Evolutionary conservation across 2,888 invertebrate species (phyloP).

Genomic region (Prenolepis imparis): DNA sequence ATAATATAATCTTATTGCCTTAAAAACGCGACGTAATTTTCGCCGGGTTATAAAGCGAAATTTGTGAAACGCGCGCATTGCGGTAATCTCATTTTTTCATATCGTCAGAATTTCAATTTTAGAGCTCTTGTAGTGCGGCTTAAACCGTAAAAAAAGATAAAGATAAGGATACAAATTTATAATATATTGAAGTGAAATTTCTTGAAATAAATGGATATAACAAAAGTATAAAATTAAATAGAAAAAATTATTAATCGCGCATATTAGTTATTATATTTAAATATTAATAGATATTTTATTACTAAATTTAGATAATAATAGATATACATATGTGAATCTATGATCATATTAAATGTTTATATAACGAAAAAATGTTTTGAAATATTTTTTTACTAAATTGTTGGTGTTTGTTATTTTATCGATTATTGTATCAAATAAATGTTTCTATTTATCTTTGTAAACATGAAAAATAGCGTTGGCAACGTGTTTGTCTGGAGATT

Average conservation of each 20-base stretch:
- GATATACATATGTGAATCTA: background rate
- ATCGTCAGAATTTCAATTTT: constrained; percentile 25
- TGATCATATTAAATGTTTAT: background rate
- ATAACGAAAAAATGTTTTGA: background rate
- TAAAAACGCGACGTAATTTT: constrained; percentile 62
- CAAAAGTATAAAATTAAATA: background rate
- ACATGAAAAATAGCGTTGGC: background rate
- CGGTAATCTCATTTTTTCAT: constrained; percentile 17
- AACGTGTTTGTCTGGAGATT: background rate
- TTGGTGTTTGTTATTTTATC: background rate
- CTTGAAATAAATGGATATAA: background rate
- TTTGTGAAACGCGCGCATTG: constrained; percentile 32
- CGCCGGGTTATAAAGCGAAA: constrained; percentile 62
- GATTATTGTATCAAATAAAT: constrained; percentile 7
- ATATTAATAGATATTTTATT: background rate
- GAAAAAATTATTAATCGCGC: background rate
- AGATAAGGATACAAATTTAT: background rate
- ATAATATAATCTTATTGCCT: constrained; percentile 63
- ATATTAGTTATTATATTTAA: background rate
- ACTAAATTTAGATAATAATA: background rate
- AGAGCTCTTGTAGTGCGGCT: background rate
- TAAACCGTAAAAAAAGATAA: background rate
- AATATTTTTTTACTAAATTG: constrained; percentile 21
- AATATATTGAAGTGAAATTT: background rate
- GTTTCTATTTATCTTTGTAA: constrained; percentile 20